Base-by-base conservation (phyloP, 1,140 invertebrate genomes). In the Streblospio benedicti region DNA sequence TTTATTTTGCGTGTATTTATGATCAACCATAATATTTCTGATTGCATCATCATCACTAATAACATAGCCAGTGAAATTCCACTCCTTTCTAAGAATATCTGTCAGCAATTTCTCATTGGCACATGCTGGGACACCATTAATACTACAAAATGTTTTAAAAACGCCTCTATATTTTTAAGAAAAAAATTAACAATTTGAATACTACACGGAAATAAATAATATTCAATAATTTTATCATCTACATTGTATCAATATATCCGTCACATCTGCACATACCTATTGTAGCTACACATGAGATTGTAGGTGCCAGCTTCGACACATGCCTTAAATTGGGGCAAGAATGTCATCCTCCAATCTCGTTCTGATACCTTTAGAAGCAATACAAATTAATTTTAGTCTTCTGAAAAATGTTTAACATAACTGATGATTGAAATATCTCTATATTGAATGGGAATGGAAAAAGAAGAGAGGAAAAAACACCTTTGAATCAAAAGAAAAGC, bases 91-190 rank as follows among this genome's bases (percentile, higher is more conserved):
- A 12, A 72, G 50, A 14, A 74, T 66, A 47, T 71, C 70, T 25
- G 72, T 74, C 52, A 74, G 30, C 2, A 74, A 61, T 14, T 57
- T 57, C 23, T 70, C 69, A 51, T 74, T 70, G 6, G 68, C 71
- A 67, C 72, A 74, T 0, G 72, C 64, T 23, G 72, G 72, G 2
- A 74, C 53, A 25, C 71, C 72, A 65, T 74, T 74, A 3, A 74
- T 59, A 52, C 72, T 74, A 52, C 2, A 61, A 61, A 47, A 38
- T n/a, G n/a, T n/a, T n/a, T n/a, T n/a, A n/a, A n/a, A n/a, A n/a
- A n/a, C n/a, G n/a, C n/a, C n/a, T n/a, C n/a, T n/a, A n/a, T n/a
- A n/a, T n/a, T n/a, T n/a, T n/a, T n/a, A n/a, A n/a, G n/a, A n/a
- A n/a, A n/a, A n/a, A n/a, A n/a, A n/a, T n/a, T n/a, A n/a, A n/a